These are phyloP conservation scores for Acheta domesticus DNA, from an alignment of 2,888 invertebrate genomes.

Conservation along the genomic window DNA sequence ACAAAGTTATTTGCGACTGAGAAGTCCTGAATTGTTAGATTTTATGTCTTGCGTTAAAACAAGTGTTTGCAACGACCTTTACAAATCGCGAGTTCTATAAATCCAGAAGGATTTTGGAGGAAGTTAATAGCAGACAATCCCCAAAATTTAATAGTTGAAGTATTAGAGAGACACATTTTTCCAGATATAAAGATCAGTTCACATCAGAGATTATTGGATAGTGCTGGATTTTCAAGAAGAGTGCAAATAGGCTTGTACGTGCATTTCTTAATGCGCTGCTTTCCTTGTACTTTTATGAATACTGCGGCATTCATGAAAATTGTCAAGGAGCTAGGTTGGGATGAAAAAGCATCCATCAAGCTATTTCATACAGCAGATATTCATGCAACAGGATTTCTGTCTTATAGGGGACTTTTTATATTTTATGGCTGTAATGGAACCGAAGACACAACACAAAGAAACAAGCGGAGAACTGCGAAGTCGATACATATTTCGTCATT, in stretches of 20 bases:
- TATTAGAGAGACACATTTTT: slow-evolving; percentile 22
- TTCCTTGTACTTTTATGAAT: background rate
- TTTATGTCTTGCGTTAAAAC: background rate
- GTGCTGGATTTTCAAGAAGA: slow-evolving; percentile 19
- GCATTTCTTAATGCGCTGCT: background rate
- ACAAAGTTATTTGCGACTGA: background rate
- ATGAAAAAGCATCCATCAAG: background rate
- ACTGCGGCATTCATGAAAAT: background rate
- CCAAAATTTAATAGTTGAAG: background rate
- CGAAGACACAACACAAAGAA: slow-evolving; percentile 61
- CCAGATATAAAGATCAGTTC: background rate
- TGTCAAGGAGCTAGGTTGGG: background rate
- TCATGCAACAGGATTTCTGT: slow-evolving; percentile 52
- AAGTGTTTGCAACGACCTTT: background rate
- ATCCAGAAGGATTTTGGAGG: background rate
- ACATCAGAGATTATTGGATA: background rate
- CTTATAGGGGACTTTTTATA: slow-evolving; percentile 56
- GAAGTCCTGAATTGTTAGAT: slow-evolving; percentile 20
- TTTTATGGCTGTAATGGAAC: slow-evolving; percentile 64
- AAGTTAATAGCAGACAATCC: background rate
- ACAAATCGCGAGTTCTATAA: background rate
- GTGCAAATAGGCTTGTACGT: background rate
- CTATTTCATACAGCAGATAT: slow-evolving; percentile 56
- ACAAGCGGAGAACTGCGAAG: slow-evolving; percentile 64
- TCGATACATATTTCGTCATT: slow-evolving; percentile 63